Evolutionary conservation across 2,888 invertebrate species (phyloP).

Genomic region (Acanthosepion esculentum): DNA sequence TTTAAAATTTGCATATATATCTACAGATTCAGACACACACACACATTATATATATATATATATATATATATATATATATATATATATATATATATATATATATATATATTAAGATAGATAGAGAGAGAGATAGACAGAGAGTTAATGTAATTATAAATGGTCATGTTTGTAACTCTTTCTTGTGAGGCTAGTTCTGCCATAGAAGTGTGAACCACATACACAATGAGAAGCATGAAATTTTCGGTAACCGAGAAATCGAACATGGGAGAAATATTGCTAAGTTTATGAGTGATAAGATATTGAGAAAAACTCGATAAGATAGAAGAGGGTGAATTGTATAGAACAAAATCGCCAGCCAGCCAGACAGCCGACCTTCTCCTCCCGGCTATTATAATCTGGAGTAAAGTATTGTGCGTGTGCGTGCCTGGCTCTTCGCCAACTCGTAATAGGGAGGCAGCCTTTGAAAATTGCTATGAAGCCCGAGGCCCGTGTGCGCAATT

Average conservation of each 20-base stretch:
- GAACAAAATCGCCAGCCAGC: not conserved
- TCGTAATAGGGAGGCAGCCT: constrained; percentile 33
- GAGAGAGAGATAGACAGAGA: no score
- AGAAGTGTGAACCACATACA: not conserved
- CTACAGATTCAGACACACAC: no score
- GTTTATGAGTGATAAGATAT: not conserved
- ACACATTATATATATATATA: no score
- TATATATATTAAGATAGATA: no score
- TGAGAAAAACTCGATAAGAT: not conserved
- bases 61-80: no score
- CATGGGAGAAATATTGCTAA: not conserved
- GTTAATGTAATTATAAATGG: no score
- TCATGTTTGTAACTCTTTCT: no score
- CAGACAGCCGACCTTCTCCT: not conserved
- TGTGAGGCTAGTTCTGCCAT: not conserved
- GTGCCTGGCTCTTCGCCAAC: not conserved
- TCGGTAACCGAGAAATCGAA: not conserved
- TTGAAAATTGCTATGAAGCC: constrained; percentile 21
- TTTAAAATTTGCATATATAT: no score
- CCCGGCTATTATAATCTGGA: not conserved
- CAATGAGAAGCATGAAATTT: not conserved
- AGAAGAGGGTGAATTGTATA: not conserved
- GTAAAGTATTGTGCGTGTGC: not conserved
- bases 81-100: no score
- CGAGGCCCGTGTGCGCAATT: constrained; percentile 20